Evolutionary conservation across 2,113 vertebrate genomes (phyloP).

Genomic region (Spheniscus mendiculus): DNA sequence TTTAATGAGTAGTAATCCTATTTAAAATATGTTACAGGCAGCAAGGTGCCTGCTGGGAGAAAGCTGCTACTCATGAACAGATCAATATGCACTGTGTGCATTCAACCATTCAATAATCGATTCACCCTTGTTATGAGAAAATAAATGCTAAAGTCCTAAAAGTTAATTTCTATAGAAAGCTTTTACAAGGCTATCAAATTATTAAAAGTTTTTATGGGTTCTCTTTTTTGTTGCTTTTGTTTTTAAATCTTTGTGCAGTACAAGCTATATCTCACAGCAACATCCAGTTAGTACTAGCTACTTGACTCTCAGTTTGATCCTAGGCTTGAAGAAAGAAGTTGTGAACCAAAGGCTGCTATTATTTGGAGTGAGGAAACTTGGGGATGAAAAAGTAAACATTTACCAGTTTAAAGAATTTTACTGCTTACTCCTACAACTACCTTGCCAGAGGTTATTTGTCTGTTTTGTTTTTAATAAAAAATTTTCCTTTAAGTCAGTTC

Average conservation of each 20-base stretch:
- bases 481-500: not conserved
- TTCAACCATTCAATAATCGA: conserved; percentile 76
- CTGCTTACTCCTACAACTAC: not conserved
- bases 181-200: conserved; percentile 68
- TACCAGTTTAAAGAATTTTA: not conserved
- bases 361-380: not conserved
- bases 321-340: not conserved
- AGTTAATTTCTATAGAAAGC: conserved; percentile 74
- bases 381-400: not conserved
- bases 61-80: conserved; percentile 55
- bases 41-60: conserved; percentile 71
- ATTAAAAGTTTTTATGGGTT: conserved; percentile 68
- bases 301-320: conserved; percentile 13
- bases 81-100: conserved; percentile 77
- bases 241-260: conserved; percentile 43
- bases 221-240: conserved; percentile 20
- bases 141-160: conserved; percentile 71
- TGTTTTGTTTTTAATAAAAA: not conserved
- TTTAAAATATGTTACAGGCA: conserved; percentile 74
- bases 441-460: not conserved
- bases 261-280: not conserved
- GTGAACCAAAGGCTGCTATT: not conserved
- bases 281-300: not conserved
- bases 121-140: conserved; percentile 79
- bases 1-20: conserved; percentile 76